These are phyloP conservation scores for Oryzias celebensis DNA, from an alignment of 2,113 vertebrate species.

Conservation along the genomic window DNA sequence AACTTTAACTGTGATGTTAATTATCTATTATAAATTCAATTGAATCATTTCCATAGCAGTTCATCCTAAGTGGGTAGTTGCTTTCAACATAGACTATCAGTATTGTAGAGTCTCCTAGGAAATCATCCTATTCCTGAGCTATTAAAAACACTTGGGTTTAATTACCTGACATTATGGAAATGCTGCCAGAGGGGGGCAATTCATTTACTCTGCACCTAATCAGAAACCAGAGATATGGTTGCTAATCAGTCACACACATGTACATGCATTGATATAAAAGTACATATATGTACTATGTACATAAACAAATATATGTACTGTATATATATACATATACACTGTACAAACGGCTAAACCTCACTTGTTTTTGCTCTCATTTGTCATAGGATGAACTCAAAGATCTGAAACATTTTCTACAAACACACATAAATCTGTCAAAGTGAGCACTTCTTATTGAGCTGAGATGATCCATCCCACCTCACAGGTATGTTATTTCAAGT, in stretches of 20 bases:
- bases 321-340: no score
- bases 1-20: slow-evolving; percentile 3
- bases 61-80: slow-evolving; percentile 32
- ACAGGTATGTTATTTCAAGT: no score
- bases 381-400: no score
- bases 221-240: slow-evolving; percentile 63
- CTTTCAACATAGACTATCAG: slow-evolving; percentile 55
- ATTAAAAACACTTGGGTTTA: slow-evolving; percentile 73
- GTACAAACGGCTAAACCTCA: no score
- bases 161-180: slow-evolving; percentile 80
- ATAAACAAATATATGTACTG: no score
- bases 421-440: no score
- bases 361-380: no score
- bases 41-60: slow-evolving; percentile 27
- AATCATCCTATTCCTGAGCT: slow-evolving; percentile 65
- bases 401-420: no score
- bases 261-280: no score
- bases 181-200: slow-evolving; percentile 69
- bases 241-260: slow-evolving; percentile 72
- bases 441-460: no score
- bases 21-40: slow-evolving; percentile 7
- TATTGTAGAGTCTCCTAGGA: slow-evolving; percentile 57
- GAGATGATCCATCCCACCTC: no score
- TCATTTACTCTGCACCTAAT: slow-evolving; percentile 76
- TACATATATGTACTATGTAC: no score